Evolutionary conservation across 1,140 invertebrate species (phyloP).

Genomic region (Teleogryllus occipitalis): DNA sequence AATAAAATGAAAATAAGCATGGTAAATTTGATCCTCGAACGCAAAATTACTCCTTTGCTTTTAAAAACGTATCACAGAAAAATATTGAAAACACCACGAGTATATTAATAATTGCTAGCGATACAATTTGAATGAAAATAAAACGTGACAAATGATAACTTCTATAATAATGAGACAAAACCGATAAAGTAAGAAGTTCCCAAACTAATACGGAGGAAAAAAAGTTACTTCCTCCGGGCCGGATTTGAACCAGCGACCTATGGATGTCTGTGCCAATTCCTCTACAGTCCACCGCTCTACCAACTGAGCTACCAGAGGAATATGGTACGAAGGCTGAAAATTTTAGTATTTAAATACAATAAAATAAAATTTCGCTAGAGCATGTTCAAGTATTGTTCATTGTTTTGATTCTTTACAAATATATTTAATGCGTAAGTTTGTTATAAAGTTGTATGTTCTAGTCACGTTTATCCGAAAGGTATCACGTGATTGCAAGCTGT

Average conservation of each 20-base stretch:
- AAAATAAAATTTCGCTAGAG: too few relatives aligned
- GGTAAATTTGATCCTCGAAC: too few relatives aligned
- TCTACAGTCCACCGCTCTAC: constrained; percentile 44
- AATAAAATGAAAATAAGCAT: too few relatives aligned
- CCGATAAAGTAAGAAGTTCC: not conserved
- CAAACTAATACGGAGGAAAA: not conserved
- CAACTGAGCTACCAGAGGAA: constrained; percentile 41
- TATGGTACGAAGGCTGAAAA: not conserved
- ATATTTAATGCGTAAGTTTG: too few relatives aligned
- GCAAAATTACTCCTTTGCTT: too few relatives aligned
- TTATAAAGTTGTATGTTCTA: not conserved
- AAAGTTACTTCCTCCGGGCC: constrained; percentile 30
- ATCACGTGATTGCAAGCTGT: not conserved
- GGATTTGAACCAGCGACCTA: constrained; percentile 36
- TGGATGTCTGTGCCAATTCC: constrained; percentile 24
- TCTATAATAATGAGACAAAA: too few relatives aligned
- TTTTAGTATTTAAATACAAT: not conserved
- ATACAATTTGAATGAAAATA: too few relatives aligned
- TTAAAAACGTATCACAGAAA: too few relatives aligned
- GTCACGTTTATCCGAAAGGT: not conserved
- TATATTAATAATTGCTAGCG: too few relatives aligned
- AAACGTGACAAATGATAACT: not conserved
- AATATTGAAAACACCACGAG: too few relatives aligned
- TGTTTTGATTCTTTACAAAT: too few relatives aligned
- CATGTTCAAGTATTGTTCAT: too few relatives aligned